These are phyloP conservation scores for Achlya flavicornis DNA, from an alignment of 2,888 invertebrate species.

Conservation along the genomic window DNA sequence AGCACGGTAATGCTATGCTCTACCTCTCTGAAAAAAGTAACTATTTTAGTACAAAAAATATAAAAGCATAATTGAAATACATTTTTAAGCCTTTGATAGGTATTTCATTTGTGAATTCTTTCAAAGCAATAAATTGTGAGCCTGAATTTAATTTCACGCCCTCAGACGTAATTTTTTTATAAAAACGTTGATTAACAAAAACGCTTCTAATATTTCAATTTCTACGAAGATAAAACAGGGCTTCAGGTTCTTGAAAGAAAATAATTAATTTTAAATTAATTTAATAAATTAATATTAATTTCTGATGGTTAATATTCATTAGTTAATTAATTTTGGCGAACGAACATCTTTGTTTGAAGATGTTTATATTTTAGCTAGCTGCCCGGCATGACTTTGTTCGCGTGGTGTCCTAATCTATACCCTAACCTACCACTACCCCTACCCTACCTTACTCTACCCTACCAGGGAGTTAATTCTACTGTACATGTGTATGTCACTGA, in stretches of 20 bases:
- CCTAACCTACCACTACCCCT: too few relatives aligned
- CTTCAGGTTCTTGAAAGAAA: background rate
- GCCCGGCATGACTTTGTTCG: too few relatives aligned
- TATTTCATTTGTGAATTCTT: slow-evolving; percentile 2
- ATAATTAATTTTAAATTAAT: background rate
- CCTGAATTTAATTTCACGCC: background rate
- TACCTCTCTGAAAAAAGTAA: too few relatives aligned
- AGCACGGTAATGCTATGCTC: too few relatives aligned
- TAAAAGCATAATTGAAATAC: background rate
- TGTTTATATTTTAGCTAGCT: too few relatives aligned
- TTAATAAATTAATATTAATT: background rate
- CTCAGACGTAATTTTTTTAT: background rate
- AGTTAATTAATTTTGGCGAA: background rate
- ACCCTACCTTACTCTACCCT: too few relatives aligned
- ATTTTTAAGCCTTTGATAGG: background rate
- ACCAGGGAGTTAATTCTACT: too few relatives aligned
- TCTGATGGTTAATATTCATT: background rate
- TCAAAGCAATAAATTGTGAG: background rate
- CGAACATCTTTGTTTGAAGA: too few relatives aligned
- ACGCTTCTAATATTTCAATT: background rate
- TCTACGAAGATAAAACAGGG: background rate
- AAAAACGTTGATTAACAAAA: slow-evolving; percentile 1
- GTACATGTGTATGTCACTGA: too few relatives aligned
- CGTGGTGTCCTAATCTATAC: too few relatives aligned
- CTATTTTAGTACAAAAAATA: background rate